Base-by-base conservation (phyloP, 2,797 vertebrate species). In the Epinephelus awoara region DNA sequence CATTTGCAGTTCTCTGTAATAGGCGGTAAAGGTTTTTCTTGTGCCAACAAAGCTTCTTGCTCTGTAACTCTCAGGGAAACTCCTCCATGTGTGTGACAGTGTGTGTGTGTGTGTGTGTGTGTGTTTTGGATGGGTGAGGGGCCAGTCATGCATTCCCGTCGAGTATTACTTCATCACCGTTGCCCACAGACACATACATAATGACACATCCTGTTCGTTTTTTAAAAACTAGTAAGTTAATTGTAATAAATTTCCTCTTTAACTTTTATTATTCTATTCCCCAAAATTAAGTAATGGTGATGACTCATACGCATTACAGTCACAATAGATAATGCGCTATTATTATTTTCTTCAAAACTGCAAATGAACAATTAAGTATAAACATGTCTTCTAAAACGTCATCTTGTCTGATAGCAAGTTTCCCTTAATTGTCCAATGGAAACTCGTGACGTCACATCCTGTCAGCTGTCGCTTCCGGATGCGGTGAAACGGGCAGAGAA, bases 381-480 rank as follows among this genome's bases (percentile, higher is more conserved):
- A n/a, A 2, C 5, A 0, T 42, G 66, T 80, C 56, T 80, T 75
- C 4, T 66, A 61, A 52, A 6, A 7, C 56, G 17, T 75, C 68
- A 12, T 50, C 23, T 15, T 17, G 51, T 12, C 55, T 55, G 83
- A 89, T 85, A 81, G 83, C 72, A 44, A n/a, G 65, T 59, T 88
- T 86, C 83, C 84, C 68, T 46, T 61, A 69, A 83, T 84, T 91
- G 79, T 86, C 79, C 87, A 79, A 82, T 83, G 71, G 77, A 80
- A 75, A 67, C 27, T 67, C 11, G 0, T 19, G 44, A 70, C 88
- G 90, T 92, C 85, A 93, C 76, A 57, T 92, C 92, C 91, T 62
- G 88, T 85, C 83, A 86, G 66, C 77, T 92, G 92, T 90, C 88
- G 89, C 84, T 95, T 95, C 95, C 95, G 92, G 94, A 85, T 91